Conservation (phyloP, 2,797 vertebrate genomes). For the Diceros bicornis region DNA sequence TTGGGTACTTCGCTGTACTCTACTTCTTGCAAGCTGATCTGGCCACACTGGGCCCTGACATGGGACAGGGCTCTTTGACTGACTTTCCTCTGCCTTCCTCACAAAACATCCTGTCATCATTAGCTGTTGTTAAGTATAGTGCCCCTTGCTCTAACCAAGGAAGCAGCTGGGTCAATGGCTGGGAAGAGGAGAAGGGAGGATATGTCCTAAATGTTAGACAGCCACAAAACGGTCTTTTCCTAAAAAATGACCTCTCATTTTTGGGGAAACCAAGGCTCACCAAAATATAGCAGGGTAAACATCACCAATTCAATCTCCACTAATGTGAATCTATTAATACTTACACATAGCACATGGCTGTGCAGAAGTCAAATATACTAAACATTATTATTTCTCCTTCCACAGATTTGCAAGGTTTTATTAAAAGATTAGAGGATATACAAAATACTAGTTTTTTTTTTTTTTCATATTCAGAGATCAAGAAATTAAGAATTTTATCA, state of each 20-base stretch:
- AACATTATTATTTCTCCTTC: not conserved
- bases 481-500: constrained; percentile 29
- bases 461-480: constrained; percentile 5
- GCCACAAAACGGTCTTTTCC: not conserved
- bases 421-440: constrained; percentile 1
- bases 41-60: no score
- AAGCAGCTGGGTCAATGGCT: not conserved
- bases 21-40: not conserved
- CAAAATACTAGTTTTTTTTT: not conserved
- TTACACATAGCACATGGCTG: not conserved
- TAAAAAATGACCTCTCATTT: not conserved
- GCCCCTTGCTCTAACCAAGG: not conserved
- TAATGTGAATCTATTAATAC: not conserved
- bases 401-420: constrained; percentile 15
- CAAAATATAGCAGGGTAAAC: not conserved
- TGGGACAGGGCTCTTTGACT: not conserved
- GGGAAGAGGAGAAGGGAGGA: not conserved
- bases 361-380: not conserved
- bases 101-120: not conserved
- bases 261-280: not conserved
- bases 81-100: not conserved
- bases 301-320: not conserved
- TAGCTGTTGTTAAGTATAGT: not conserved
- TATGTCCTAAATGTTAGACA: not conserved
- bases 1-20: not conserved